phyloP scores from a whole-genome alignment of 2,888 invertebrate genomes.

The Tenthredo scrophulariae region DNA sequence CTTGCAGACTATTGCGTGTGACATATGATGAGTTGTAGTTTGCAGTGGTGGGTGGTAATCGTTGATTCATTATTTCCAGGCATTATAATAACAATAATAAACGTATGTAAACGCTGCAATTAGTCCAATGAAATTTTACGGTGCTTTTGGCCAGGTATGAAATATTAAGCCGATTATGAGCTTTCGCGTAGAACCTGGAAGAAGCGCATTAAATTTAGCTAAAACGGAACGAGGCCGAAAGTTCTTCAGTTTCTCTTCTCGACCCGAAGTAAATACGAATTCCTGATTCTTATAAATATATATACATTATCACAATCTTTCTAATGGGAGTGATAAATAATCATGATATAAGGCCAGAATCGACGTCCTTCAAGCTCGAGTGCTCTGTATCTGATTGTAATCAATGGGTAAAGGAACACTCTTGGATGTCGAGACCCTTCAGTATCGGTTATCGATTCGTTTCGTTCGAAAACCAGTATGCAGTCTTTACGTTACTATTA shows the following conservation, averaged over 20 bases:
- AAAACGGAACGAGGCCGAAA: not conserved
- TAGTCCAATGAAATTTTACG: not conserved
- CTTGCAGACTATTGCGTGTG: not conserved
- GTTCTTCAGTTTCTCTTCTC: not conserved
- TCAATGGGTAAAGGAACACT: not conserved
- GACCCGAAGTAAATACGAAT: not conserved
- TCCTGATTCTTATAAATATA: not conserved
- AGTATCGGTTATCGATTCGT: conserved; percentile 30
- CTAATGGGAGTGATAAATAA: not conserved
- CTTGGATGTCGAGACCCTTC: not conserved
- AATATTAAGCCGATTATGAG: not conserved
- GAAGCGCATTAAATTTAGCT: not conserved
- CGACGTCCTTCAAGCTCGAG: not conserved
- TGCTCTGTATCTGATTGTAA: not conserved
- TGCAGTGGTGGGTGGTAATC: not conserved
- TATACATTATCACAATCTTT: not conserved
- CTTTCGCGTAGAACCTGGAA: not conserved
- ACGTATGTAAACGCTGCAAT: not conserved
- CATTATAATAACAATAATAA: not conserved
- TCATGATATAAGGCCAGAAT: not conserved
- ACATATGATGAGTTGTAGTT: not conserved
- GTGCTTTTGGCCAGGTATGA: not conserved
- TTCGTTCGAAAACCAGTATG: not conserved
- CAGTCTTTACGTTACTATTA: not conserved
- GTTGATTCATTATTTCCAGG: not conserved